Conservation (phyloP, 2,888 invertebrate genomes). For the Sinopyrophorus schimmeli region DNA sequence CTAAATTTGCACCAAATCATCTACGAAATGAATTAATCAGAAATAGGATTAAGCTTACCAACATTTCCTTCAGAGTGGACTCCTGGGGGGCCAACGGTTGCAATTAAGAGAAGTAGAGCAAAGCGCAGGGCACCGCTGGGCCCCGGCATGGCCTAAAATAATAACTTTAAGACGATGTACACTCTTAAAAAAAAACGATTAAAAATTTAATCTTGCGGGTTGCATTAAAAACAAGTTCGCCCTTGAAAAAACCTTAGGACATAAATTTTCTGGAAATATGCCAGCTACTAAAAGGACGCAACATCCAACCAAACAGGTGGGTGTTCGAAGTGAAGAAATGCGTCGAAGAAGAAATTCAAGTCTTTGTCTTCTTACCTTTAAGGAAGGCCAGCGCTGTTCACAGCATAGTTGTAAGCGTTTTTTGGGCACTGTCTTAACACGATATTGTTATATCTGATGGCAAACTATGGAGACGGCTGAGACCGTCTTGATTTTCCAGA, state of each 20-base stretch:
- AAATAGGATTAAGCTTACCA: slow-evolving; percentile 57
- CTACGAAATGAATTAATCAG: slow-evolving; percentile 7
- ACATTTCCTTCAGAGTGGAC: slow-evolving; percentile 67
- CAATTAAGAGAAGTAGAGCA: slow-evolving; percentile 48
- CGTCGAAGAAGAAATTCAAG: slow-evolving; percentile 1
- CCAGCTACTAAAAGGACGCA: slow-evolving; percentile 7
- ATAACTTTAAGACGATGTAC: slow-evolving; percentile 10
- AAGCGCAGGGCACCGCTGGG: slow-evolving; percentile 50
- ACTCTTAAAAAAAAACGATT: background rate
- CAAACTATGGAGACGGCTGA: slow-evolving; percentile 35
- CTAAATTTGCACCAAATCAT: background rate
- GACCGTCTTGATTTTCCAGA: slow-evolving; percentile 41
- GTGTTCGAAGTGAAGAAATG: slow-evolving; percentile 26
- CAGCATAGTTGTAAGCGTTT: slow-evolving; percentile 40
- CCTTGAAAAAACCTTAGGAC: background rate
- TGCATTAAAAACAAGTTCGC: slow-evolving; percentile 11
- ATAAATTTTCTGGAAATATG: background rate
- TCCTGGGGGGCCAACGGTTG: slow-evolving; percentile 49
- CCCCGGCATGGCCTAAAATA: slow-evolving; percentile 55
- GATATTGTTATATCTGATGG: slow-evolving; percentile 35
- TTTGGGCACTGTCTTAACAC: slow-evolving; percentile 36
- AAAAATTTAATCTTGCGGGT: slow-evolving; percentile 2
- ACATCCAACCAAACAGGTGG: slow-evolving; percentile 42
- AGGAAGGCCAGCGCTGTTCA: slow-evolving; percentile 38
- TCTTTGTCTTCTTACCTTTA: slow-evolving; percentile 36